Evolutionary conservation across 2,113 vertebrate species (phyloP), one percentile per base, ranked within the genome.

Genomic region (Microcebus tavaratra): DNA sequence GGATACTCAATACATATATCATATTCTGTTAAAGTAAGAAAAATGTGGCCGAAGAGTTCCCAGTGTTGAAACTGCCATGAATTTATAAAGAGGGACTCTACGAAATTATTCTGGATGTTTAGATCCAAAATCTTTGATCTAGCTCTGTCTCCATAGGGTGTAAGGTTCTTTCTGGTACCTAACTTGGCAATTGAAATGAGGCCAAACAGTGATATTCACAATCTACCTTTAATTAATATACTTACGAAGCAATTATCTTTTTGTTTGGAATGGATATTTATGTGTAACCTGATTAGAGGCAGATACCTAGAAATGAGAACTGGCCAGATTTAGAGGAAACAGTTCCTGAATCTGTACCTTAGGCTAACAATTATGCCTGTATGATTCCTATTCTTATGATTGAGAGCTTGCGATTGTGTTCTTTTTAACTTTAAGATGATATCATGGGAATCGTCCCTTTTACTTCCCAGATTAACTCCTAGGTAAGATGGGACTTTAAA

Each of bases 11-110:
- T 94, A 61, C 25, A n/a, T 15, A 79, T 89, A 20, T 39, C 12
- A 34, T 81, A 39, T 96, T 95, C 53, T 85, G 34, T 90, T 84
- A 81, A 55, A 96, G 29, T 92, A 84, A 91, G 88, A 89, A 76
- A 90, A 95, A 94, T 68, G 63, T 87, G 29, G 23, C 21, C 73
- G 23, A 95, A 72, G 61, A 86, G 79, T 93, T 85, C 10, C 12
- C 36, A 36, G 4, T 72, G 31, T 92, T 96, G 73, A 96, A 53
- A 48, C 76, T 73, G 50, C 27, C 20, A 13, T 42, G 15, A 50
- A 42, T 83, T 94, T 84, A 27, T 73, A 84, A 89, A 95, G 18
- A 29, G 4, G 23, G 21, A 12, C n/a, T n/a, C 25, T 21, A 81
- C 36, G 61, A 92, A 92, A 76, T 94, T 90, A 67, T 96, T 94